Percentiles rank a stretch among this genome's conserved stretches.
Conservation (phyloP, 2,888 invertebrate genomes). For the Seladonia tumulorum region DNA sequence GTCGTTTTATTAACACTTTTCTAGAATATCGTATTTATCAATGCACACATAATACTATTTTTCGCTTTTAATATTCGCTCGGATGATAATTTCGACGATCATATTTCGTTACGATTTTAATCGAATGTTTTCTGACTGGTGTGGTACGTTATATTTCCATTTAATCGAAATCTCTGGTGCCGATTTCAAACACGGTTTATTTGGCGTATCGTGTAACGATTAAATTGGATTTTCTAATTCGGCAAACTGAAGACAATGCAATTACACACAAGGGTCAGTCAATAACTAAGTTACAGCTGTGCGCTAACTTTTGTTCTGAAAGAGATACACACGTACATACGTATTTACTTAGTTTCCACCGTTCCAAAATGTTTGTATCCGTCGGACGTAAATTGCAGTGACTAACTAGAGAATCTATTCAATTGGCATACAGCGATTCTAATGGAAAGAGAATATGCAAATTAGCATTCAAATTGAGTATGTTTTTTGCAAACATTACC, state of each 20-base stretch:
- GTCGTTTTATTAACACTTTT: too few relatives aligned
- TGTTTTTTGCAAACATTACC: not conserved
- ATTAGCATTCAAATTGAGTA: not conserved
- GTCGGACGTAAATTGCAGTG: not conserved
- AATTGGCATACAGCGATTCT: not conserved
- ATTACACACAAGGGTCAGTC: conserved; percentile 4
- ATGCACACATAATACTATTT: not conserved
- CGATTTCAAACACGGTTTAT: not conserved
- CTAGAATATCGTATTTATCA: not conserved
- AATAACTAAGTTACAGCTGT: not conserved
- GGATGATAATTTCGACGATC: not conserved
- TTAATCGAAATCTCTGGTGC: not conserved
- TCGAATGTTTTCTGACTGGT: not conserved
- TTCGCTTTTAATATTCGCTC: not conserved
- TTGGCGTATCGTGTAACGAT: not conserved
- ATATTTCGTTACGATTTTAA: not conserved
- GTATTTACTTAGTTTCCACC: not conserved
- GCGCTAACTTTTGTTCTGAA: not conserved
- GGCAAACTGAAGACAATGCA: not conserved
- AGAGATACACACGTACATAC: conserved; percentile 1
- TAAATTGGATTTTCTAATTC: conserved; percentile 2
- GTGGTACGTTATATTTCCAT: not conserved
- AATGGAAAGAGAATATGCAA: not conserved
- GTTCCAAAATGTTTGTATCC: not conserved
- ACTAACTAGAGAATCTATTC: not conserved